Percentiles rank a stretch among this genome's conserved stretches.
Conservation (phyloP, 2,888 invertebrate species). For the Antheraea yamamai region DNA sequence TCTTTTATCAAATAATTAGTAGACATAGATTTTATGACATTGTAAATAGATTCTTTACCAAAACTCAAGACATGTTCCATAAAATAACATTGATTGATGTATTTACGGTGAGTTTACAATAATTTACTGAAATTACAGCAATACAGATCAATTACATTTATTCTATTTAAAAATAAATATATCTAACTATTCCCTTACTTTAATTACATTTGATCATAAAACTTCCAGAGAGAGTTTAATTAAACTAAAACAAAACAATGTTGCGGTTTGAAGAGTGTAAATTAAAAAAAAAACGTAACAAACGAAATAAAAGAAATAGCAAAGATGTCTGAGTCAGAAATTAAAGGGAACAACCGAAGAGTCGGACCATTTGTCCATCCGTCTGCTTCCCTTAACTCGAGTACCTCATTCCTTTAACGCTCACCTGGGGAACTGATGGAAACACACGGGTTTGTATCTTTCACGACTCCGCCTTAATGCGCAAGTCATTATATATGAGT, state of each 20-base stretch:
- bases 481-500: background rate
- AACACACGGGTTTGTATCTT: conserved; percentile 29
- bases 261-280: background rate
- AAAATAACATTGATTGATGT: too few relatives aligned
- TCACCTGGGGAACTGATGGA: conserved; percentile 54
- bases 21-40: too few relatives aligned
- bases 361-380: conserved; percentile 53
- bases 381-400: conserved; percentile 53
- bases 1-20: too few relatives aligned
- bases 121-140: too few relatives aligned
- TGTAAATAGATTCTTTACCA: too few relatives aligned
- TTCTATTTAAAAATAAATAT: too few relatives aligned
- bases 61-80: too few relatives aligned
- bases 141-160: too few relatives aligned
- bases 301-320: conserved; percentile 31
- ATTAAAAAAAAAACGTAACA: conserved; percentile 17
- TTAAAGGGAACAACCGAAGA: conserved; percentile 34
- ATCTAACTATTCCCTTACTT: too few relatives aligned
- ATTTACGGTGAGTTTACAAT: too few relatives aligned
- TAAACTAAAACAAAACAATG: background rate
- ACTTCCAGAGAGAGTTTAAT: background rate
- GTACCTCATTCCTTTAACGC: conserved; percentile 59
- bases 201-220: background rate
- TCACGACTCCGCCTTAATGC: background rate
- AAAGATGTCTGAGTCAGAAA: conserved; percentile 31